Base-by-base conservation (phyloP, 2,888 invertebrate species). In the Lasioglossum morio region DNA sequence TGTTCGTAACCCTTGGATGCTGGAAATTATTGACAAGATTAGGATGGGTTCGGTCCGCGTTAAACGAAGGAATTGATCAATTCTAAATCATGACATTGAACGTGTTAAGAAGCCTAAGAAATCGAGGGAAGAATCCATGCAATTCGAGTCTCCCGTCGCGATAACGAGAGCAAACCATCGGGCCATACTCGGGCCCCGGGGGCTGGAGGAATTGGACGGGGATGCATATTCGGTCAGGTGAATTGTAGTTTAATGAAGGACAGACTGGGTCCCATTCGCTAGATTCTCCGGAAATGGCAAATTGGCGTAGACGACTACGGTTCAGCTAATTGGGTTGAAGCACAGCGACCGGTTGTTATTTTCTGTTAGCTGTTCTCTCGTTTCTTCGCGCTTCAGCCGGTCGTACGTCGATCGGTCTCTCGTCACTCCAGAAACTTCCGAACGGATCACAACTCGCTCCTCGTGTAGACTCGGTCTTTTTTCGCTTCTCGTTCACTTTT, bases 181-280 rank as follows among this genome's bases (percentile, higher is more conserved):
- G 79, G n/a, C 34, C 30, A 23, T 53, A 23, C 48, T 53, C 23
- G 23, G 69, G 23, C 23, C 14, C 27, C 53, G 72, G 77, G 74
- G 76, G 80, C 73, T 83, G 82, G 72, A 37, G 77, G 75, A 79
- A 87, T 90, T 81, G 84, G 75, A 80, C 77, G n/a, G 70, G 77
- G 48, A 76, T 85, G 84, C 88, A 86, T 86, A 85, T 85, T 90
- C 88, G 85, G 89, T 74, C 83, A 73, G 80, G 75, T 83, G 86
- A 89, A 87, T 89, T 74, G 82, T 83, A 76, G 75, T 81, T 84
- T 84, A 88, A 89, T 77, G 84, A 89, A 85, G 78, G 80, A 73
- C 73, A 77, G 87, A 63, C 81, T 16, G 74, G 79, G 77, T 82
- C 80, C 81, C 72, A 73, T 40, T 63, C 79, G 70, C 63, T 8